Conservation (phyloP, 2,888 invertebrate genomes). For the Chromoteleia sp. region DNA sequence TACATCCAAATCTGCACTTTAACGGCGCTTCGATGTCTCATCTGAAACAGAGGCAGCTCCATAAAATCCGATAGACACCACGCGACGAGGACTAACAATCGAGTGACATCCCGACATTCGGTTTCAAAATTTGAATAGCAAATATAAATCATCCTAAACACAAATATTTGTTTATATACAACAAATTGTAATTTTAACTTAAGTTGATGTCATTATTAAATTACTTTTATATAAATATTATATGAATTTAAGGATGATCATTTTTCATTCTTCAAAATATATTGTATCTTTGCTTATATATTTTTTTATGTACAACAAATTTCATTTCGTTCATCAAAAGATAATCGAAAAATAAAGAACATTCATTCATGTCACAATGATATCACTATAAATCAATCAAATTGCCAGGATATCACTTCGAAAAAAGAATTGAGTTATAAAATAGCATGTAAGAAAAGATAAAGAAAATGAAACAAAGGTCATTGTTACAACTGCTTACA, state of each 20-base stretch:
- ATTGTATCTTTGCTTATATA: too few species aligned
- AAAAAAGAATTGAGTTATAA: constrained; percentile 11
- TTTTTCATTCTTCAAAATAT: too few species aligned
- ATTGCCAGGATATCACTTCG: constrained; percentile 35
- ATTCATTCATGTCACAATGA: too few species aligned
- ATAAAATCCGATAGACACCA: constrained; percentile 80
- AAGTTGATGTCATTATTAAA: too few species aligned
- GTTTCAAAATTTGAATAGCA: not conserved
- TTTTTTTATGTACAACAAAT: not conserved
- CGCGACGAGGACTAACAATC: constrained; percentile 44
- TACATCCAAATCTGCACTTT: constrained; percentile 82
- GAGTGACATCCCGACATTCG: constrained; percentile 55
- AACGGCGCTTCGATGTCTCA: constrained; percentile 83
- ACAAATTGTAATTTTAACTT: not conserved
- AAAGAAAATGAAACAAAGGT: constrained; percentile 36
- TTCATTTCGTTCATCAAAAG: not conserved
- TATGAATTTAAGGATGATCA: too few species aligned
- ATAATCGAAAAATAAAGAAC: too few species aligned
- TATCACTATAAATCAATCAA: not conserved
- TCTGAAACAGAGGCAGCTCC: constrained; percentile 85
- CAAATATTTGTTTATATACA: not conserved
- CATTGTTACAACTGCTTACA: not conserved
- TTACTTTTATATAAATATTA: too few species aligned
- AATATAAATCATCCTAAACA: not conserved
- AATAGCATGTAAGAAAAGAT: constrained; percentile 8